Conservation (phyloP, 2,888 invertebrate species). For the Scaptomyza flava region DNA sequence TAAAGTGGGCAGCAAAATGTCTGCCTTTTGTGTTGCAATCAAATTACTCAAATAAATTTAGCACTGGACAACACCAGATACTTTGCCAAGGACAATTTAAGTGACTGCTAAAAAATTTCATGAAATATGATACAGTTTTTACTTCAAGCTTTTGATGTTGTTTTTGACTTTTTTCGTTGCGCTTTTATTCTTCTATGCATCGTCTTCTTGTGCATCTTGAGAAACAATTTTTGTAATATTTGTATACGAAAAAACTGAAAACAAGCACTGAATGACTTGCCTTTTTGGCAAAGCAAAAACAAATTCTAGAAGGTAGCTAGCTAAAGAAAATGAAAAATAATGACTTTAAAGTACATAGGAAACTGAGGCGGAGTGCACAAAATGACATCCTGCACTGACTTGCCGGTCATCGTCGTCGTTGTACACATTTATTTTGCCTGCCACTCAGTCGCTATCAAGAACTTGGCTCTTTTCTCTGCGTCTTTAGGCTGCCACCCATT, state of each 20-base stretch:
- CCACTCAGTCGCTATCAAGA: constrained; percentile 6
- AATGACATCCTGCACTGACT: constrained; percentile 70
- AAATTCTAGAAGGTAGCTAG: constrained; percentile 2
- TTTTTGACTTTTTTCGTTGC: constrained; percentile 3
- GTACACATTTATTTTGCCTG: constrained; percentile 24
- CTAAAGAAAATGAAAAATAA: constrained; percentile 44
- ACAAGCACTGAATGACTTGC: constrained; percentile 29
- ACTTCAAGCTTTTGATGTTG: neutral
- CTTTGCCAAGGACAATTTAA: constrained; percentile 25
- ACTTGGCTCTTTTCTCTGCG: neutral
- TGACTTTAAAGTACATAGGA: constrained; percentile 58
- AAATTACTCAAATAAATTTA: constrained; percentile 45
- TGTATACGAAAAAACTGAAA: constrained; percentile 19
- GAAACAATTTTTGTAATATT: constrained; percentile 46
- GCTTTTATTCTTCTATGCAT: neutral
- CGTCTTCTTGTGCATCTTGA: constrained; percentile 16
- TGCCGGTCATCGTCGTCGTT: constrained; percentile 49
- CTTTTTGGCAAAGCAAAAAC: constrained; percentile 9
- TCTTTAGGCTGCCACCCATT: constrained; percentile 34
- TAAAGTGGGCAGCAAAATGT: constrained; percentile 3
- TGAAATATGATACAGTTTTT: constrained; percentile 42
- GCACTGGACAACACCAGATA: constrained; percentile 26
- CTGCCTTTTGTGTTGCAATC: constrained; percentile 36
- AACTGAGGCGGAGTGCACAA: constrained; percentile 61
- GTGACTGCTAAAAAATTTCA: constrained; percentile 28